Evolutionary conservation across 2,113 vertebrate species (phyloP).

Genomic region (Malaclemys terrapin): DNA sequence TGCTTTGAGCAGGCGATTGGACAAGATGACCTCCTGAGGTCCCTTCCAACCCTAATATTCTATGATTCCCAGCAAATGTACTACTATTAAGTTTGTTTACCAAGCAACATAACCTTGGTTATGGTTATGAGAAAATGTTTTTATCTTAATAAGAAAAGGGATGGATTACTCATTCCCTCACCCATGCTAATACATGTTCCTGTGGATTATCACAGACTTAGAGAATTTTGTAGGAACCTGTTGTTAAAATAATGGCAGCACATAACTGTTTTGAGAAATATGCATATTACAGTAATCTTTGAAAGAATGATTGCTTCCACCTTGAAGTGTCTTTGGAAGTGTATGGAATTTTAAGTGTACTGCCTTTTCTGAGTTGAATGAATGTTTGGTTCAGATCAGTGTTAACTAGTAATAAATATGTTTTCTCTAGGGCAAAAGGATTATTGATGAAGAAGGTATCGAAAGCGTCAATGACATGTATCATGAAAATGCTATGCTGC

Average conservation of each 20-base stretch:
- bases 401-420: constrained; percentile 20
- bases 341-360: background rate
- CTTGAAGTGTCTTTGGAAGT: rapidly evolving
- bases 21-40: too few species aligned
- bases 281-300: background rate
- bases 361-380: background rate
- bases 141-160: background rate
- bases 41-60: too few species aligned
- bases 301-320: background rate
- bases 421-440: constrained; percentile 90
- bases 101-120: background rate
- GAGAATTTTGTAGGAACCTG: background rate
- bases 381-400: background rate
- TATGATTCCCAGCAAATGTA: background rate
- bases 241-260: background rate
- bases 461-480: constrained; percentile 98
- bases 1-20: too few species aligned
- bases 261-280: background rate
- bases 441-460: constrained; percentile 94
- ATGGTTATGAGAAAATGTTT: background rate
- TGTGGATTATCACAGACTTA: background rate
- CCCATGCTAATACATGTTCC: background rate
- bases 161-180: background rate
- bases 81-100: rapidly evolving
- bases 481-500: constrained; percentile 97